Base-by-base conservation (phyloP, 2,113 vertebrate genomes). In the Zosterops pallidus region DNA sequence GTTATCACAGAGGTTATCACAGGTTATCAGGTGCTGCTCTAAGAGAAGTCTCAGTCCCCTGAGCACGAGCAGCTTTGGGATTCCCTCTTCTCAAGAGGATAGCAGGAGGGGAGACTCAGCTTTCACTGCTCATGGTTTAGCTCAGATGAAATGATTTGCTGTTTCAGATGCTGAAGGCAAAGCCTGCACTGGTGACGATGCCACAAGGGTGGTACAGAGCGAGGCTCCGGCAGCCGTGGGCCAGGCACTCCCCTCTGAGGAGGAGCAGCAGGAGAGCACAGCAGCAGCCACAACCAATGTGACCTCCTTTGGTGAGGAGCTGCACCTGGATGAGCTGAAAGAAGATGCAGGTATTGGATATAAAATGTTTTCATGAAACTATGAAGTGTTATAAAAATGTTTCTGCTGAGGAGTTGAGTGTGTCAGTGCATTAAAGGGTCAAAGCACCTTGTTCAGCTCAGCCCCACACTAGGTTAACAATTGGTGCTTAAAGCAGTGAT, bases 161-260 rank as follows among this genome's bases (percentile, higher is more conserved):
- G 88, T 96, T 97, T 80, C 10, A 98, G 98, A 98, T 92, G 71
- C 97, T 0, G 98, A 98, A 70, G 97, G 81, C 79, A 98, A 98
- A 95, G 88, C 60, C 9, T 95, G 90, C 92, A 37, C 60, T 62
- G 93, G 97, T 35, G 96, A 97, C 0, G 95, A 97, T 68, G 95
- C 92, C 77, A 79, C 83, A 9, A 96, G 44, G n/a, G 86, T 69
- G 15, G 9, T 25, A 0, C 95, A 96, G 92, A 97, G 93, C 3
- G 98, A 98, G 23, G 90, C 95, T 7, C 65, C 96, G 71, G 67
- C 95, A 9, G 96, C 97, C 5, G 33, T 28, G 88, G 95, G 95
- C 94, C 98, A 98, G 90, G 60, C 91, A 3, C 96, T 89, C 53
- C 33, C 94, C 35, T 62, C 94, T 11, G 97, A 97, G 63, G 96